phyloP scores from a whole-genome alignment of 2,113 vertebrate species.

The Chaetodon auriga region DNA sequence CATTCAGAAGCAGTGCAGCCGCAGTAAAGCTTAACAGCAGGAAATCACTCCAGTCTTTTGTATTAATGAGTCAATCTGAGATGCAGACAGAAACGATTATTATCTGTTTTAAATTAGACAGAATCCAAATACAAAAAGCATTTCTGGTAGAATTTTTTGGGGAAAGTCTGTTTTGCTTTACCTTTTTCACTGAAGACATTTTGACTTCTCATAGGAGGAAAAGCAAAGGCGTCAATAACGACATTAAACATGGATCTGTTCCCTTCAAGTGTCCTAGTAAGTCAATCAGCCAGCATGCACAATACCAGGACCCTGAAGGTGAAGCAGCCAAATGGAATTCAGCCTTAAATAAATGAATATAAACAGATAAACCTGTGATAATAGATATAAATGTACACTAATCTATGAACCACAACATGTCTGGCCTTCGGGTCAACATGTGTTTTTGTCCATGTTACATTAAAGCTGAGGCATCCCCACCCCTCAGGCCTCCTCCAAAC shows the following conservation, averaged over 20 bases:
- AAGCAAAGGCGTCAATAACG: background rate
- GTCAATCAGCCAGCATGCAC: too few relatives aligned
- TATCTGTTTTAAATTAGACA: background rate
- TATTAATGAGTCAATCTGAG: background rate
- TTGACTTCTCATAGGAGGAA: background rate
- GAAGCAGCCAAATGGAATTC: background rate
- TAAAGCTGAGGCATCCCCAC: too few relatives aligned
- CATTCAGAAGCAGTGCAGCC: background rate
- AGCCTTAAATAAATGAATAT: background rate
- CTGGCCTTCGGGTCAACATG: too few relatives aligned
- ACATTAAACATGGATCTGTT: background rate
- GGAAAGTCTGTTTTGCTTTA: background rate
- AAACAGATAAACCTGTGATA: too few relatives aligned
- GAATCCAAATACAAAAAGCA: background rate
- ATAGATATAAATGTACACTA: background rate
- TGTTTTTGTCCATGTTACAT: too few relatives aligned
- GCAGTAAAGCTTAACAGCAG: slow-evolving; percentile 6
- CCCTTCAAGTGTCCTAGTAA: background rate
- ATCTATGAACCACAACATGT: background rate
- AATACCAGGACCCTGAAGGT: background rate
- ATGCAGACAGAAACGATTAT: background rate
- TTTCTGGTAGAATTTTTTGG: background rate
- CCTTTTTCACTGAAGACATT: background rate
- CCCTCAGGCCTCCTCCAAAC: too few relatives aligned
- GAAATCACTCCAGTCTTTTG: background rate